Conservation (phyloP, 2,113 vertebrate species). For the Phrynosoma blainvillii region DNA sequence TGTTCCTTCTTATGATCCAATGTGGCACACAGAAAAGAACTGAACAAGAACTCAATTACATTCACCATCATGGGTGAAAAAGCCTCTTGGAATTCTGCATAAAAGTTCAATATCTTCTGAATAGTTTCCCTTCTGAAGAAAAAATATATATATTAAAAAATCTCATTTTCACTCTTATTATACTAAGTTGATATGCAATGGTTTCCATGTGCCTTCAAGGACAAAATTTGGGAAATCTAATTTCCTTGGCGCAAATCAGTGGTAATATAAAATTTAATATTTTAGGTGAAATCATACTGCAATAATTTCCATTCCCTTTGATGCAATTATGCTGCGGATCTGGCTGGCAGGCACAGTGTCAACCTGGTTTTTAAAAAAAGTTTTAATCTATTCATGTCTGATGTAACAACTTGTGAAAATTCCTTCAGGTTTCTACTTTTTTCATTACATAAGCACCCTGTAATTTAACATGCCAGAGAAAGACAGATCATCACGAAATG, state of each 20-base stretch:
- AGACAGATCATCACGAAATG: slow-evolving; percentile 67
- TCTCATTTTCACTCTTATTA: slow-evolving; percentile 31
- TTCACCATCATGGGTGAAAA: slow-evolving; percentile 3
- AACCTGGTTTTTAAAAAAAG: slow-evolving; percentile 54
- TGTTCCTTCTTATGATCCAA: background rate
- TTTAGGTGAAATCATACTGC: slow-evolving; percentile 48
- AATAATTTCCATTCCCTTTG: slow-evolving; percentile 55
- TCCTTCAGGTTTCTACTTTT: slow-evolving; percentile 64
- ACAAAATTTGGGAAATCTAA: slow-evolving; percentile 15
- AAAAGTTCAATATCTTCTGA: background rate
- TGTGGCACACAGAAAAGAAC: background rate
- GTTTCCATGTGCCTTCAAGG: slow-evolving; percentile 18
- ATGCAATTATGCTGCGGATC: slow-evolving; percentile 60
- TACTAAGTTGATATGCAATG: background rate
- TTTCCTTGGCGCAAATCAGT: background rate
- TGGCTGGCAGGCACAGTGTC: slow-evolving; percentile 60
- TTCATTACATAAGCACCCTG: slow-evolving; percentile 67
- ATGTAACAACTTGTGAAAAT: slow-evolving; percentile 63
- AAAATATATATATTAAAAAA: background rate
- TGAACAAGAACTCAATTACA: slow-evolving; percentile 36
- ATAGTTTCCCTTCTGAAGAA: background rate
- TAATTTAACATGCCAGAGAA: slow-evolving; percentile 68
- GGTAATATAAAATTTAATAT: slow-evolving; percentile 41
- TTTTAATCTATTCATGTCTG: slow-evolving; percentile 65
- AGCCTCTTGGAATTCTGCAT: background rate